Evolutionary conservation across 2,797 vertebrate species (phyloP).

Genomic region (Pseudochirops cupreus): DNA sequence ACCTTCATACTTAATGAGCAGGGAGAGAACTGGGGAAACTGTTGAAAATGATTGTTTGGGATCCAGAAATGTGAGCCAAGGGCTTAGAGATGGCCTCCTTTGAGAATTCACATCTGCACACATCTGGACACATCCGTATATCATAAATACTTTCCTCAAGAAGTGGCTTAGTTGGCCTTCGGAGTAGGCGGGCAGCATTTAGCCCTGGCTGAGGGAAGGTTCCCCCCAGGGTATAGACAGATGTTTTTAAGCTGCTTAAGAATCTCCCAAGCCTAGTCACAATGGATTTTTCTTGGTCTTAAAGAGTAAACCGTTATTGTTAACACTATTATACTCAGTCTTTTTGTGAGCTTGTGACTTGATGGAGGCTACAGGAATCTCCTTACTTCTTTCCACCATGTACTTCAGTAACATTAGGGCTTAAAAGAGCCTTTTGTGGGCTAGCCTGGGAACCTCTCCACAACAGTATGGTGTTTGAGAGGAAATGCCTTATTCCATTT

Average conservation of each 20-base stretch:
- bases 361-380: background rate
- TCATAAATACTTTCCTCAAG: background rate
- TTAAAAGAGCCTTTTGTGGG: background rate
- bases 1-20: background rate
- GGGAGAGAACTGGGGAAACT: background rate
- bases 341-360: background rate
- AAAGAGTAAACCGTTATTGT: background rate
- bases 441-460: background rate
- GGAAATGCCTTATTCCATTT: background rate
- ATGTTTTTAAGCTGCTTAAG: background rate
- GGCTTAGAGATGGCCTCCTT: background rate
- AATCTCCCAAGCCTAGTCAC: background rate
- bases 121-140: background rate
- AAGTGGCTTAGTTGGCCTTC: background rate
- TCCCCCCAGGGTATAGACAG: background rate
- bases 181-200: background rate
- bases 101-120: background rate
- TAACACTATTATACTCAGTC: background rate
- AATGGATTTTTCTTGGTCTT: background rate
- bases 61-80: background rate
- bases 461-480: background rate
- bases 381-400: background rate
- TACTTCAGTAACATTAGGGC: background rate
- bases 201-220: background rate
- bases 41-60: background rate